Evolutionary conservation across 1,140 invertebrate species (phyloP).

Genomic region (Trinorchestia longiramus): DNA sequence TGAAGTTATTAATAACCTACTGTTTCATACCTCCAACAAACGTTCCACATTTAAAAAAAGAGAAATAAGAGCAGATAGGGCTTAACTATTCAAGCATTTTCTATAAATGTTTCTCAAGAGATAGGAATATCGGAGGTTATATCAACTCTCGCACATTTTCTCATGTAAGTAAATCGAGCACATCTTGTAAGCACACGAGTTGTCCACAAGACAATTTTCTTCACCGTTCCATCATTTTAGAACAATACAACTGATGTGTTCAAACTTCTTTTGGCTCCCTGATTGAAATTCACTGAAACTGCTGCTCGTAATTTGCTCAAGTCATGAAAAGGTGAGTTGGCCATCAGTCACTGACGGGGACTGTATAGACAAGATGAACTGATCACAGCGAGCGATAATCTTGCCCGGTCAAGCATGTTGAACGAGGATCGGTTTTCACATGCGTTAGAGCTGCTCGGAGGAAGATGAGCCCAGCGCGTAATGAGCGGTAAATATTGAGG

Average conservation of each 20-base stretch:
- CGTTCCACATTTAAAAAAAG: too few species aligned
- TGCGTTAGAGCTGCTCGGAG: too few species aligned
- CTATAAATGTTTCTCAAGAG: not conserved
- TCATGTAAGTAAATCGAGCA: not conserved
- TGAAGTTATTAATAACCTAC: too few species aligned
- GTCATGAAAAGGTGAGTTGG: not conserved
- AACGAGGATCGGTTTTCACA: not conserved
- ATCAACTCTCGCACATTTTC: not conserved
- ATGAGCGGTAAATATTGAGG: not conserved
- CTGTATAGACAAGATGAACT: not conserved
- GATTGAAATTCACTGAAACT: not conserved
- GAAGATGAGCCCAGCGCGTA: not conserved
- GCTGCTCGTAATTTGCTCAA: not conserved
- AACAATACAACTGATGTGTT: not conserved
- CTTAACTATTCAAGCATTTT: not conserved
- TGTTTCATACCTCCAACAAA: too few species aligned
- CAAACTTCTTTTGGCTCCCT: not conserved
- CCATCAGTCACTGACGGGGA: not conserved
- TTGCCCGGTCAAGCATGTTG: not conserved
- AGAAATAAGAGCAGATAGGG: too few species aligned
- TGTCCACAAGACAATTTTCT: not conserved
- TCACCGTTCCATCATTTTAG: not conserved
- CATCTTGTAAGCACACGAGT: not conserved
- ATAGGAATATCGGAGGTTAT: not conserved
- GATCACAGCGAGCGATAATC: not conserved